Evolutionary conservation across 2,888 invertebrate genomes (phyloP).

Genomic region (Drosophila mulleri): DNA sequence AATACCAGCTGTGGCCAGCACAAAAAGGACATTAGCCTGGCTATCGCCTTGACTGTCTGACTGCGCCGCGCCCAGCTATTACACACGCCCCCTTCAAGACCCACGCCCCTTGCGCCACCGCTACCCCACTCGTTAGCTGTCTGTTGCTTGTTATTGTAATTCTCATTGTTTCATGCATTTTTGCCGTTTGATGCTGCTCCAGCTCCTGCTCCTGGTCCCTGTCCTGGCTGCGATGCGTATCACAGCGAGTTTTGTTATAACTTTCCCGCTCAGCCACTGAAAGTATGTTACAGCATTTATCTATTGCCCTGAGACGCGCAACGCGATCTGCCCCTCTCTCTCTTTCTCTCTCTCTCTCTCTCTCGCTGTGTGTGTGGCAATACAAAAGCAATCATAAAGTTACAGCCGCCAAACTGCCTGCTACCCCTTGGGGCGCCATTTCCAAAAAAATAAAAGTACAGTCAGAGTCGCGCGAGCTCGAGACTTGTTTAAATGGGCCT

Average conservation of each 20-base stretch:
- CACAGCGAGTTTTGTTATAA: conserved; percentile 58
- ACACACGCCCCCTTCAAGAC: neutral
- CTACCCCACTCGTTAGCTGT: neutral
- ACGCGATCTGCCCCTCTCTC: conserved; percentile 5
- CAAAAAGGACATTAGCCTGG: conserved; percentile 62
- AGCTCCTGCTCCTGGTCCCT: neutral
- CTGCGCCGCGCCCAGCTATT: conserved; percentile 23
- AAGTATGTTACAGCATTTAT: conserved; percentile 60
- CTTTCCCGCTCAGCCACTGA: conserved; percentile 54
- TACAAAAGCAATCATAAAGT: conserved; percentile 73
- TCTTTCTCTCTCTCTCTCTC: neutral
- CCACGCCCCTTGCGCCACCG: no score
- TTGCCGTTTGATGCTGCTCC: conserved; percentile 31
- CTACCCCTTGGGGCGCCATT: conserved; percentile 20
- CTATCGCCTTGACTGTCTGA: conserved; percentile 46
- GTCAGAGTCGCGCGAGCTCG: conserved; percentile 15
- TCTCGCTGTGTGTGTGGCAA: conserved; percentile 22
- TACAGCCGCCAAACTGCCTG: conserved; percentile 40
- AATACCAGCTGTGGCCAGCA: conserved; percentile 52
- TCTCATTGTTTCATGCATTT: conserved; percentile 58
- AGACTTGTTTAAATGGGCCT: conserved; percentile 52
- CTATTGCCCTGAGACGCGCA: conserved; percentile 55
- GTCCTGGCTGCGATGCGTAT: conserved; percentile 49
- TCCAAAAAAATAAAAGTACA: conserved; percentile 9
- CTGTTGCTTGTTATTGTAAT: conserved; percentile 37